Conservation (phyloP, 2,113 vertebrate species). For the Tachysurus fulvidraco region DNA sequence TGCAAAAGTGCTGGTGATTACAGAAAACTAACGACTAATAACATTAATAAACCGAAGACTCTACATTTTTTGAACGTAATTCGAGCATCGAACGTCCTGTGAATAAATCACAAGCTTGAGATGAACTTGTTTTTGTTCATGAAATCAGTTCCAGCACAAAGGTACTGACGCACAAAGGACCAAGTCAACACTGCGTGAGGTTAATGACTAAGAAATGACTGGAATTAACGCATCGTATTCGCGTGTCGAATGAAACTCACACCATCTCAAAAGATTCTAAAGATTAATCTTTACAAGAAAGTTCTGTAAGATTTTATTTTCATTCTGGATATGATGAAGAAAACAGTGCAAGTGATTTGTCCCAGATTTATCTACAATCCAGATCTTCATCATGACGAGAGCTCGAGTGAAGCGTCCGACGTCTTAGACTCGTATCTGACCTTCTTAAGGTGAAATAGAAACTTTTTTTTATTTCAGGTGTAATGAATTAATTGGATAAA, state of each 20-base stretch:
- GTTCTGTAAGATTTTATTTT: neutral
- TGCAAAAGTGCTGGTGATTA: neutral
- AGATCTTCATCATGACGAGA: neutral
- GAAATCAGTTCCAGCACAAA: conserved; percentile 6
- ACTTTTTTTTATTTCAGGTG: too few species aligned
- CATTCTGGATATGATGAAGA: neutral
- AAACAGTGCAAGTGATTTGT: neutral
- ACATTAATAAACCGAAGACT: neutral
- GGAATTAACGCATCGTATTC: neutral
- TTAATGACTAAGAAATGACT: conserved; percentile 3
- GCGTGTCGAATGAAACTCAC: neutral
- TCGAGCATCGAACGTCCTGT: neutral
- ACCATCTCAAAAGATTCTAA: neutral
- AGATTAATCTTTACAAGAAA: neutral
- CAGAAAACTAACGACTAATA: neutral
- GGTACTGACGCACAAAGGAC: neutral
- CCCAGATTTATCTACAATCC: neutral
- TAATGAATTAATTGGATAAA: too few species aligned
- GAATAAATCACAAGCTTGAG: neutral
- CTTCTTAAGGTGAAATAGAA: too few species aligned
- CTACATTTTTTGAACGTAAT: neutral
- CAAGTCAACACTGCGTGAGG: neutral
- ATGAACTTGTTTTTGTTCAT: neutral
- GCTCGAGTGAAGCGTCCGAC: too few species aligned
- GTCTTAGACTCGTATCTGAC: too few species aligned